Evolutionary conservation across 1,140 invertebrate genomes (phyloP).

Genomic region (Thaumatotibia leucotreta): DNA sequence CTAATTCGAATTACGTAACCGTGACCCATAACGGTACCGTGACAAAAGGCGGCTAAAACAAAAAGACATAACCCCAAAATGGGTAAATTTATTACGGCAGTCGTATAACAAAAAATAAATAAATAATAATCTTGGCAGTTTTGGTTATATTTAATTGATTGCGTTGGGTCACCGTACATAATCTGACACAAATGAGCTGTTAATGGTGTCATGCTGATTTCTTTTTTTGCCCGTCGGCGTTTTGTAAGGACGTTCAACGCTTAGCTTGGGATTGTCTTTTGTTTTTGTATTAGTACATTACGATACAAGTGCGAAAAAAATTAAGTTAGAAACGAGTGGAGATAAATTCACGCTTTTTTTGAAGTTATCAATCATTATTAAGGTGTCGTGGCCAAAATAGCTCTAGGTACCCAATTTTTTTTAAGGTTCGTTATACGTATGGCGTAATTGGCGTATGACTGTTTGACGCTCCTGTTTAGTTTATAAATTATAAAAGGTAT

Average conservation of each 20-base stretch:
- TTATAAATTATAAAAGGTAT: no score
- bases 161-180: conserved; percentile 44
- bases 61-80: conserved; percentile 34
- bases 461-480: no score
- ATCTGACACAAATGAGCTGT: conserved; percentile 41
- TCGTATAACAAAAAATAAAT: conserved; percentile 2
- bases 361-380: no score
- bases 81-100: conserved; percentile 48
- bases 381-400: no score
- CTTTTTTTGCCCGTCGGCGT: conserved; percentile 16
- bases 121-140: conserved; percentile 22
- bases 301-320: no score
- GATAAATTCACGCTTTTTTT: no score
- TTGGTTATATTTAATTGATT: conserved; percentile 49
- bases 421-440: no score
- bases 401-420: no score
- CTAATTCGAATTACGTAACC: conserved; percentile 33
- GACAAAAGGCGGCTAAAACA: conserved; percentile 52
- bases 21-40: conserved; percentile 23
- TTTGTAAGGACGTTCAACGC: not conserved
- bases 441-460: no score
- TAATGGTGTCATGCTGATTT: conserved; percentile 42
- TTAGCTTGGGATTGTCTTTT: conserved; percentile 9
- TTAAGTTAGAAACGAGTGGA: no score
- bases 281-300: conserved; percentile 14